Conservation (phyloP, 2,888 invertebrate genomes). For the Amiota communis region DNA sequence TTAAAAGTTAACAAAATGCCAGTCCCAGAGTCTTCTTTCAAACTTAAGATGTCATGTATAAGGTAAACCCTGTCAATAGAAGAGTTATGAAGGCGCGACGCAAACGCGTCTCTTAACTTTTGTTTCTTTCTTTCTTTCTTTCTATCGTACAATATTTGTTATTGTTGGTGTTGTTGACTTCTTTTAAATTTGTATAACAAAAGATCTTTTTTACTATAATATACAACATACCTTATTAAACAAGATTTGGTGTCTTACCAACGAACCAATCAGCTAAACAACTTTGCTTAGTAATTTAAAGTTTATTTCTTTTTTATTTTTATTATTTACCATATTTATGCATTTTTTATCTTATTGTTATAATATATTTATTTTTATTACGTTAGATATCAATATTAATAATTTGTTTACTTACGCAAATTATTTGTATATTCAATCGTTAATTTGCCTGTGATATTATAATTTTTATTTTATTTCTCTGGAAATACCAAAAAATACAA, state of each 20-base stretch:
- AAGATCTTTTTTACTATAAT: conserved; percentile 23
- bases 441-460: too few species aligned
- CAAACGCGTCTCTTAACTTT: too few species aligned
- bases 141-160: too few species aligned
- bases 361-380: conserved; percentile 13
- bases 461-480: neutral
- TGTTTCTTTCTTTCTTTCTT: too few species aligned
- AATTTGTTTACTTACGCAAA: conserved; percentile 22
- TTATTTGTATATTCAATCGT: neutral
- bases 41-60: too few species aligned
- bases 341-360: neutral
- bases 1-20: too few species aligned
- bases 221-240: neutral
- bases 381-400: conserved; percentile 5
- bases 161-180: neutral
- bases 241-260: conserved; percentile 39
- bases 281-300: conserved; percentile 34
- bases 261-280: conserved; percentile 29
- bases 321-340: neutral
- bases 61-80: too few species aligned
- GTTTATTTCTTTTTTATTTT: neutral
- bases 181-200: conserved; percentile 46
- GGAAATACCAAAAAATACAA: conserved; percentile 5
- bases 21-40: too few species aligned
- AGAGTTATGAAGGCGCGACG: too few species aligned